Base-by-base conservation (phyloP, 2,797 vertebrate genomes). In the Mus spretus region DNA sequence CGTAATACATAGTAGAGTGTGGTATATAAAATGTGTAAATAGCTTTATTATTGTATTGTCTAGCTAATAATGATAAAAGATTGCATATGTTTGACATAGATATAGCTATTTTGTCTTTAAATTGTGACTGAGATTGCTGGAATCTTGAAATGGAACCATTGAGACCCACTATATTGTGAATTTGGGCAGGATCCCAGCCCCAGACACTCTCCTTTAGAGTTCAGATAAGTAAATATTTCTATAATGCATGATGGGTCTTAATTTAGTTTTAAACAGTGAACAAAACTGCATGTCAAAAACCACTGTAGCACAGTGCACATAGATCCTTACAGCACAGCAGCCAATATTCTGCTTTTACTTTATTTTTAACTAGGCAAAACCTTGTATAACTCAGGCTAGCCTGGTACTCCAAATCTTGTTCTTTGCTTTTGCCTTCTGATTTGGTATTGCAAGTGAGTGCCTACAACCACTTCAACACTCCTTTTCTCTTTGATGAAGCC, bases 241-340 rank as follows among this genome's bases (percentile, higher is more conserved):
- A 0, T 92, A 47, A 55, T 85, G 8, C 87, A 34, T 53, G 9
- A 19, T 84, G 19, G 15, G 26, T 3, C 5, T 83, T 12, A 65
- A 5, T 93, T 89, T 77, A n/a, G 13, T 87, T 93, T 88, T 95
- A 90, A 96, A 92, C 20, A 47, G 26, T 89, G 63, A 83, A 44
- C 15, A 50, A 79, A 84, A 12, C 31, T 61, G 1, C 28, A 0
- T 31, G 26, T 28, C 44, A 37, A 61, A 82, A 74, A 47, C 6
- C 59, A 57, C 92, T 79, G 14, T 79, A 79, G 40, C 10, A 24
- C 75, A 57, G 17, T 0, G 15, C 7, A 7, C 3, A 2, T 47
- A 9, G n/a, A 50, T 26, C 34, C 44, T 91, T 13, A 50, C 15
- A 26, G 8, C 3, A 3, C 50, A 53, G 47, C n/a, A 17, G 53